Evolutionary conservation across 2,888 invertebrate species (phyloP).

Genomic region (Meta bourneti): DNA sequence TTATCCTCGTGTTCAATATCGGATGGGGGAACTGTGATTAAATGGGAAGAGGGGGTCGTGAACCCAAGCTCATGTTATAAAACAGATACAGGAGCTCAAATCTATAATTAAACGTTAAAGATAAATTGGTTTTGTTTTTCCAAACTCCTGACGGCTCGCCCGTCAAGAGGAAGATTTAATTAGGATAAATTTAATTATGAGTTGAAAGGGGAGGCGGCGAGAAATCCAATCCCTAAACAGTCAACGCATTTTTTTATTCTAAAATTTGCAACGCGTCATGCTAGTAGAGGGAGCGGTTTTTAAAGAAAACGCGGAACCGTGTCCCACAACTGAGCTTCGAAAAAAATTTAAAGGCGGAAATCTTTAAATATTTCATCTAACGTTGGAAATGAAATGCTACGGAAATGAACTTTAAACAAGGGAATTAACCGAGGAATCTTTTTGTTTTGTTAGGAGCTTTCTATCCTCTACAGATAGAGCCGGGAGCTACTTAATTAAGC

Average conservation of each 20-base stretch:
- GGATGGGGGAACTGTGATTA: constrained; percentile 9
- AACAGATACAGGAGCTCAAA: constrained; percentile 26
- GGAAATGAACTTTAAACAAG: constrained; percentile 15
- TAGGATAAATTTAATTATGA: constrained; percentile 72
- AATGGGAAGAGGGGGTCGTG: constrained; percentile 6
- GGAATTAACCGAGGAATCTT: constrained; percentile 2
- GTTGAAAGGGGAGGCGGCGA: constrained; percentile 4
- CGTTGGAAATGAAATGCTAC: constrained; percentile 8
- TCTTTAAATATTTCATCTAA: background rate
- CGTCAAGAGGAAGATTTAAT: constrained; percentile 63
- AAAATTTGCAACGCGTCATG: background rate
- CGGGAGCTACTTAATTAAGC: background rate
- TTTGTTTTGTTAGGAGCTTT: background rate
- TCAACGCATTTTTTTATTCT: constrained; percentile 16
- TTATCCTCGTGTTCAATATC: background rate
- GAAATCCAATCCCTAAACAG: constrained; percentile 26
- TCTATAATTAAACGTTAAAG: constrained; percentile 67
- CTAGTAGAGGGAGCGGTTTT: background rate
- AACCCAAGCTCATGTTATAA: constrained; percentile 11
- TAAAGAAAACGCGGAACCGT: too few species aligned
- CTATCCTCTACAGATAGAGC: background rate
- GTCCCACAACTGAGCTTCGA: too few species aligned
- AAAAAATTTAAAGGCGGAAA: background rate
- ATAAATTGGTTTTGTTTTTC: constrained; percentile 43
- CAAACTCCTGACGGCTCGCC: background rate